phyloP scores from a whole-genome alignment of 2,797 vertebrate species.

The Trachurus trachurus region DNA sequence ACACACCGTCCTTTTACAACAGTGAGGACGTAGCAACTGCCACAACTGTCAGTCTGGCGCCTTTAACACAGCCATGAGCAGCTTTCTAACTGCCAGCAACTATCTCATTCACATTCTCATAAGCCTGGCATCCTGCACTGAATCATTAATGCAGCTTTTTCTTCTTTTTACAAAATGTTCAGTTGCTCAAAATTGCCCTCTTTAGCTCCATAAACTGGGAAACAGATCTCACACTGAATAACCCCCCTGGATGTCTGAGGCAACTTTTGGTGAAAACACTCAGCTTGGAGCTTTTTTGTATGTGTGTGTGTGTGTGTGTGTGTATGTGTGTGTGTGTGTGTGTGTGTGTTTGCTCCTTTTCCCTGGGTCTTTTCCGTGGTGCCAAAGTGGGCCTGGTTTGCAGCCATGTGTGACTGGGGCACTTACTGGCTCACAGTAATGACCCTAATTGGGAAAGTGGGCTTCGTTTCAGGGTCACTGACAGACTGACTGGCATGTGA shows the following conservation, averaged over 20 bases:
- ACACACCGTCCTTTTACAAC: constrained; percentile 38
- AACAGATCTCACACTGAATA: constrained; percentile 41
- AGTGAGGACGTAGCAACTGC: constrained; percentile 75
- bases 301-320: no score
- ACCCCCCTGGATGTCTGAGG: constrained; percentile 52
- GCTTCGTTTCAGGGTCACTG: constrained; percentile 82
- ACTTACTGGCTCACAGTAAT: constrained; percentile 82
- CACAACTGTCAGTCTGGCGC: constrained; percentile 77
- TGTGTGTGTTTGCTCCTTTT: constrained; percentile 52
- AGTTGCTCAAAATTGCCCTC: constrained; percentile 6
- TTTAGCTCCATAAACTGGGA: constrained; percentile 11
- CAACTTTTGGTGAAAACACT: constrained; percentile 60
- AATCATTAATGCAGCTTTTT: constrained; percentile 36
- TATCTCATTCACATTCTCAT: constrained; percentile 32
- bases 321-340: not conserved
- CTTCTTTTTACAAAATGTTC: constrained; percentile 14
- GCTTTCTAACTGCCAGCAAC: constrained; percentile 45
- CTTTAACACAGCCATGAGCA: constrained; percentile 39
- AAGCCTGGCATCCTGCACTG: not conserved
- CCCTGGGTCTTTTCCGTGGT: constrained; percentile 67
- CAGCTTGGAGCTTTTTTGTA: constrained; percentile 37
- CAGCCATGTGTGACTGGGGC: constrained; percentile 83
- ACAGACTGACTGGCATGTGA: constrained; percentile 81
- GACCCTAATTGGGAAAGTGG: constrained; percentile 87
- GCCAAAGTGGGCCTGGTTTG: constrained; percentile 77